A percentile compares a stretch with the other conserved stretches of the same genome.
Evolutionary conservation across 2,888 invertebrate species (phyloP).

Genomic region (Drosophila anomalipes): DNA sequence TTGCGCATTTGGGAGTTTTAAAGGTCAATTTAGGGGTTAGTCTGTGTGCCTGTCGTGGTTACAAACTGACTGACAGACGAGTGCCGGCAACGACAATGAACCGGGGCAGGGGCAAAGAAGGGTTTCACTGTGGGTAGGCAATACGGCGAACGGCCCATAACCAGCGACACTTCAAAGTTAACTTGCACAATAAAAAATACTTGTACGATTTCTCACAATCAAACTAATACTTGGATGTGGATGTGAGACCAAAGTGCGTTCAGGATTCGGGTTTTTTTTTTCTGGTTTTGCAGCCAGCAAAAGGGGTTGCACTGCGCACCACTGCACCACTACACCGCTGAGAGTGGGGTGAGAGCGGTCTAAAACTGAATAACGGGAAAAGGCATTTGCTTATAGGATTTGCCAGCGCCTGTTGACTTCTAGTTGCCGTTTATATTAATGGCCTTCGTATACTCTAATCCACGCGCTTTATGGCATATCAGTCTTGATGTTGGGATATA

Average conservation of each 20-base stretch:
- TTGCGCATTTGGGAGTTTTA: conserved; percentile 85
- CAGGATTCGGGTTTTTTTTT: neutral
- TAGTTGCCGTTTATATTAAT: conserved; percentile 72
- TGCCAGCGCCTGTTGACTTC: conserved; percentile 72
- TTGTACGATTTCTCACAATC: conserved; percentile 5
- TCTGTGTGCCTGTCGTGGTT: conserved; percentile 55
- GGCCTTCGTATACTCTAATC: conserved; percentile 24
- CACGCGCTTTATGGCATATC: neutral
- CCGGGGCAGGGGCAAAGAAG: neutral
- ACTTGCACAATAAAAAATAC: conserved; percentile 72
- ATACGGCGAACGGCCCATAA: conserved; percentile 50
- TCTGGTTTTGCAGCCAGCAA: neutral
- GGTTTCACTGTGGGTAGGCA: conserved; percentile 15
- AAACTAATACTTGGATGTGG: neutral
- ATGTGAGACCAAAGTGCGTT: neutral
- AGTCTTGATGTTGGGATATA: neutral
- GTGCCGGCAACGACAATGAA: conserved; percentile 5
- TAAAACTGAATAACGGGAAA: conserved; percentile 12
- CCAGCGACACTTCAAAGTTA: conserved; percentile 76
- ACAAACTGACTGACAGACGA: conserved; percentile 61
- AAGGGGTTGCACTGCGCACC: conserved; percentile 13
- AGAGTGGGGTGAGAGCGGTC: neutral
- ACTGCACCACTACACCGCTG: conserved; percentile 42
- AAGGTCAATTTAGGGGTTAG: conserved; percentile 84
- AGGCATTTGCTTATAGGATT: conserved; percentile 66